Evolutionary conservation across 92 coral and sea anemone species (phyloP), one percentile per base, ranked within the genome.

Genomic region (Palythoa grandiflora): DNA sequence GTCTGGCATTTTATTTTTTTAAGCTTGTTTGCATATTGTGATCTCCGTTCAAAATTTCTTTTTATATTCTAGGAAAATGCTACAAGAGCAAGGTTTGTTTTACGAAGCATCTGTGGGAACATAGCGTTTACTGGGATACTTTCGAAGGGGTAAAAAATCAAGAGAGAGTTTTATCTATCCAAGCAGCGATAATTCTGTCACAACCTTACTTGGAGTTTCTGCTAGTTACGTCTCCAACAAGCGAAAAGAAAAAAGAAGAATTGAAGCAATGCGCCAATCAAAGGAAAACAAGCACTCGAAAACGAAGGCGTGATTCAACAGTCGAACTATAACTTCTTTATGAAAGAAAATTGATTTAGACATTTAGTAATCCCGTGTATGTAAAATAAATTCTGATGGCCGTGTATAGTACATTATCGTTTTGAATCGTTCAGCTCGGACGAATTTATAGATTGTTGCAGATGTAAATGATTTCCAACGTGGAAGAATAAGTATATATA

Each of bases 81-180:
- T 97, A 97, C 89, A 97, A 97, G 79, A 94, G 98, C 61, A 97
- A 97, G 91, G 99, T 97, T 8, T 97, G 99, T 81, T 97, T 97
- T 65, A 97, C 99, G 6, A 97, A 97, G 81, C 99, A 97, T 91
- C 77, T 97, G 72, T 97, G 99, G 99, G 99, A 97, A 48, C 99
- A 97, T 52, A 95, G 98, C 50, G 92, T 97, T 5, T 97, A 97
- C 77, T 97, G 99, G 99, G 99, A 97, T 75, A 91, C 96, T 10
- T 97, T 97, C 74, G 99, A 97, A 81, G 99, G 98, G 47, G 96
- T 97, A 10, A 97, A 97, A 88, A 97, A 97, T 65, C 99, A 97
- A 79, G 99, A 97, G 75, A 89, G 99, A 78, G 99, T 97, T 73
- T 88, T 97, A 68, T 97, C 99, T 9, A 97, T 97, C 15, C 99